Conservation (phyloP, 2,888 invertebrate species). For the Schrankia costaestrigalis region DNA sequence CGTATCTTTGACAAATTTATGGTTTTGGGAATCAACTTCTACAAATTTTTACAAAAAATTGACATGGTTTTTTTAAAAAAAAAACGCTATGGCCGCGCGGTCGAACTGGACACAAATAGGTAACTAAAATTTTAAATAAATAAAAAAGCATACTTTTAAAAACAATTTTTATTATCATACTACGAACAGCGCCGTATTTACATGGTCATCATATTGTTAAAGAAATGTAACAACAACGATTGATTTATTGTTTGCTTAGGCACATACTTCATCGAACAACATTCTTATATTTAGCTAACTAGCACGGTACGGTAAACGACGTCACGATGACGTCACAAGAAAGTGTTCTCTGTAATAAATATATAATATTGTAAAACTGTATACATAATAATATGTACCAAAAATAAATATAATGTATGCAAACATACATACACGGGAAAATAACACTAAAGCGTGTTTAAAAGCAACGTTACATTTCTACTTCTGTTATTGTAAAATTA, state of each 20-base stretch:
- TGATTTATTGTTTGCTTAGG: conserved; percentile 70
- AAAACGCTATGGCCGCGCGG: too few relatives aligned
- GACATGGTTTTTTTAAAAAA: too few relatives aligned
- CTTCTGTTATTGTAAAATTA: too few relatives aligned
- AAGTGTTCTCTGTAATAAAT: background rate
- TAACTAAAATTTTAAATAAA: conserved; percentile 33
- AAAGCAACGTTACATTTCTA: too few relatives aligned
- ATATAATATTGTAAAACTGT: conserved; percentile 4
- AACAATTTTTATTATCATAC: conserved; percentile 76
- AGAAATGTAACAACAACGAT: conserved; percentile 79
- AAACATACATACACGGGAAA: too few relatives aligned
- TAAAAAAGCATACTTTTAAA: conserved; percentile 60
- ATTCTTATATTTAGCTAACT: conserved; percentile 49
- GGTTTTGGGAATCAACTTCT: too few relatives aligned
- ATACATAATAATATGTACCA: background rate
- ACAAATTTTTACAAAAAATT: too few relatives aligned
- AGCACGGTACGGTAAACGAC: conserved; percentile 25
- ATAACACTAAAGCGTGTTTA: too few relatives aligned
- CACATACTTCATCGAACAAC: conserved; percentile 69
- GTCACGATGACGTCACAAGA: conserved; percentile 16
- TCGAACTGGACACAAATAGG: too few relatives aligned
- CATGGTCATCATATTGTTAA: conserved; percentile 78
- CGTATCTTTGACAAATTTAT: too few relatives aligned
- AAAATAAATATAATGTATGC: too few relatives aligned
- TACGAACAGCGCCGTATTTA: conserved; percentile 81